A percentile compares a stretch with the other conserved stretches of the same genome.
These are phyloP conservation scores for Melopsittacus undulatus DNA, from an alignment of 2,797 vertebrate genomes.

Conservation along the genomic window DNA sequence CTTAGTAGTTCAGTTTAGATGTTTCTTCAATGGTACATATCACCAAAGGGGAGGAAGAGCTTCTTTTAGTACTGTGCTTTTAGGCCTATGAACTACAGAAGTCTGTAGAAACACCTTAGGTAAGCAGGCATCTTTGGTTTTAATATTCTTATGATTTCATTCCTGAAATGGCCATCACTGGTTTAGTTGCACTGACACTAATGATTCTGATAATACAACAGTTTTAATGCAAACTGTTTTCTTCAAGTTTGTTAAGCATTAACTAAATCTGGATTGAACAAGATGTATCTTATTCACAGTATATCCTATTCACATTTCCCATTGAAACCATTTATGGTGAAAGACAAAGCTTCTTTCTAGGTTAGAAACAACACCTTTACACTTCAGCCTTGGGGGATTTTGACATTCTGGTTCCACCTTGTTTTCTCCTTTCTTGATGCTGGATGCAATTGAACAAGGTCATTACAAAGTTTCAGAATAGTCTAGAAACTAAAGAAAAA, in stretches of 20 bases:
- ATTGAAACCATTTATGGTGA: neutral
- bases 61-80: neutral
- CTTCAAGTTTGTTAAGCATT: neutral
- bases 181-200: neutral
- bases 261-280: neutral
- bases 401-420: neutral
- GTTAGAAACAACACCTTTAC: neutral
- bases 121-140: neutral
- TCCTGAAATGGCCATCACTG: neutral
- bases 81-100: neutral
- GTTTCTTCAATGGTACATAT: neutral
- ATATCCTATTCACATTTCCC: neutral
- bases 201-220: neutral
- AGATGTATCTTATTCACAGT: neutral
- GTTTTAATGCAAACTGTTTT: neutral
- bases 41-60: neutral
- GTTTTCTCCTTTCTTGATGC: neutral
- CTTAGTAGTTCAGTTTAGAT: slow-evolving; percentile 35
- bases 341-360: neutral
- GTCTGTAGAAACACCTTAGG: neutral
- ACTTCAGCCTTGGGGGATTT: neutral
- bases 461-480: neutral
- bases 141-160: neutral
- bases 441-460: neutral
- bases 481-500: neutral